phyloP scores from a whole-genome alignment of 2,888 invertebrate genomes.

The Lomographa bimaculata region DNA sequence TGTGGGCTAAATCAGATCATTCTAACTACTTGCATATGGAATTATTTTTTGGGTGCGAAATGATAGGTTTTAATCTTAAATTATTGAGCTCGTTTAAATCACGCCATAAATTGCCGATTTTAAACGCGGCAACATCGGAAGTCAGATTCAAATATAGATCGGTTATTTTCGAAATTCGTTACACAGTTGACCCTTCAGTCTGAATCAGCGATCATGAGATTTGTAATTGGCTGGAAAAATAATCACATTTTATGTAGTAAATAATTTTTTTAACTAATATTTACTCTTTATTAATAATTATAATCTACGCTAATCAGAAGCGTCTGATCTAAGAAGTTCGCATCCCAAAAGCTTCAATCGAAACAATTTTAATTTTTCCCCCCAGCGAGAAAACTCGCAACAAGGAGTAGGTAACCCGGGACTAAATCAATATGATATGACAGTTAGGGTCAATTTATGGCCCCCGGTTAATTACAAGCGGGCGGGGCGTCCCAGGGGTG shows the following conservation, averaged over 20 bases:
- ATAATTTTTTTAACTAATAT: too few species aligned
- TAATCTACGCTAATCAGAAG: conserved; percentile 22
- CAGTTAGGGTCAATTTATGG: conserved; percentile 84
- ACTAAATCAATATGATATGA: conserved; percentile 84
- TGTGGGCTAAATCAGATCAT: conserved; percentile 49
- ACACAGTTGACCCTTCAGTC: too few species aligned
- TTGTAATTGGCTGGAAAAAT: too few species aligned
- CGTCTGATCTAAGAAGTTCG: conserved; percentile 29
- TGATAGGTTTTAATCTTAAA: conserved; percentile 32
- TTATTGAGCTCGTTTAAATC: conserved; percentile 18
- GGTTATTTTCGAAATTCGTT: conserved; percentile 11
- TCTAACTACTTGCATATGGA: conserved; percentile 39
- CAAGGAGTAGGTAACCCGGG: conserved; percentile 57
- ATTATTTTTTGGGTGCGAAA: conserved; percentile 37
- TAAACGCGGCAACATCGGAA: conserved; percentile 10
- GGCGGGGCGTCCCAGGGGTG: conserved; percentile 52
- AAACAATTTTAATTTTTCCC: conserved; percentile 51
- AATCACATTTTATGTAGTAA: too few species aligned
- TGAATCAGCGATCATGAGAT: too few species aligned
- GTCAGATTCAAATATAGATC: conserved; percentile 12
- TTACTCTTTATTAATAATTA: too few species aligned
- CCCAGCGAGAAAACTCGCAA: conserved; percentile 52
- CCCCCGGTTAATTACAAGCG: conserved; percentile 81
- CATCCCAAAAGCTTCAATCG: conserved; percentile 55
- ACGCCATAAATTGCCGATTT: conserved; percentile 10